A percentile compares a stretch with the other conserved stretches of the same genome.
Conservation (phyloP, 2,797 vertebrate species). For the Sebastes steindachneri region DNA sequence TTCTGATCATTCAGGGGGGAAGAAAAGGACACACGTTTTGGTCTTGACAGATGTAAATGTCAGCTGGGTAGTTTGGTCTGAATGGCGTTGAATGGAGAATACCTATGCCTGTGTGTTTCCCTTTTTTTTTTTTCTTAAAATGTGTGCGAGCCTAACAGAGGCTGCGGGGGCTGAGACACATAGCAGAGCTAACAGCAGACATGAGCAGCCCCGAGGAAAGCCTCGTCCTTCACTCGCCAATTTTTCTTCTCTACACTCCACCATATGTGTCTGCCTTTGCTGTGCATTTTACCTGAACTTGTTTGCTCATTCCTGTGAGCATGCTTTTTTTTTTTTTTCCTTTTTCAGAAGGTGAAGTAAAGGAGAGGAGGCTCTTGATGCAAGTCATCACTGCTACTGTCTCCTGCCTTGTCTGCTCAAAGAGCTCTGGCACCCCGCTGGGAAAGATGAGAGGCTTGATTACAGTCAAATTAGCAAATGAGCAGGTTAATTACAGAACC, state of each 20-base stretch:
- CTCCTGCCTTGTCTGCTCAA: conserved; percentile 68
- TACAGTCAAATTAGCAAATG: conserved; percentile 84
- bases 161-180: conserved; percentile 47
- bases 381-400: conserved; percentile 70
- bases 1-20: conserved; percentile 54
- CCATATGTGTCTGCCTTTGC: conserved; percentile 48
- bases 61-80: conserved; percentile 59
- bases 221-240: conserved; percentile 40
- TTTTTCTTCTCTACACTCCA: conserved; percentile 19
- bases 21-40: conserved; percentile 46
- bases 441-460: conserved; percentile 83
- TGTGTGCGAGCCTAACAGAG: conserved; percentile 22
- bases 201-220: conserved; percentile 57
- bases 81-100: conserved; percentile 45
- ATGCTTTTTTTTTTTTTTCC: not conserved
- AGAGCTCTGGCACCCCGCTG: conserved; percentile 70
- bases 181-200: conserved; percentile 45
- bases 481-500: conserved; percentile 81
- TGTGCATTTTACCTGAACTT: conserved; percentile 34
- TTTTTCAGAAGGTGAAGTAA: conserved; percentile 62
- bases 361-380: conserved; percentile 64
- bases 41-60: conserved; percentile 64
- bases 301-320: conserved; percentile 47
- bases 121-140: conserved; percentile 7
- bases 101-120: conserved; percentile 41